Conservation (phyloP, 2,113 vertebrate genomes). For the Climacteris rufus region DNA sequence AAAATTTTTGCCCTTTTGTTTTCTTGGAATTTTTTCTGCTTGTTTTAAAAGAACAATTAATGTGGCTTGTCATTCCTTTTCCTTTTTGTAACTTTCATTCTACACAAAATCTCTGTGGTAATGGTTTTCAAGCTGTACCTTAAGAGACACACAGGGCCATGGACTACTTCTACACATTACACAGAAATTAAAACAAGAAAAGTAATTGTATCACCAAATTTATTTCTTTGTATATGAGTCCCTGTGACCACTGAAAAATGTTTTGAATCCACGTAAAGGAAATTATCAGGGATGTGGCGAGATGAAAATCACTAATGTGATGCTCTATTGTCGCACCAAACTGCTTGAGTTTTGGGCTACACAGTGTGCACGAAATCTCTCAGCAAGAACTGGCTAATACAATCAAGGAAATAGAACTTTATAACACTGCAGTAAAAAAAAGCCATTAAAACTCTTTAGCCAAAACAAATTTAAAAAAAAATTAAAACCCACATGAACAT, state of each 20-base stretch:
- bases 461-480: neutral
- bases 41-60: neutral
- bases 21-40: neutral
- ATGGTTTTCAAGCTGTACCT: neutral
- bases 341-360: neutral
- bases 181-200: neutral
- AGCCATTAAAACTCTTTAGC: neutral
- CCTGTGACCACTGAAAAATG: neutral
- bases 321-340: neutral
- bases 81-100: neutral
- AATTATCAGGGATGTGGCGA: accelerated
- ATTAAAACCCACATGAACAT: neutral
- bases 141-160: neutral
- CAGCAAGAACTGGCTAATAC: neutral
- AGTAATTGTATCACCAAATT: neutral
- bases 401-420: neutral
- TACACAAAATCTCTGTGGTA: neutral
- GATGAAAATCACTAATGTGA: neutral
- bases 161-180: neutral
- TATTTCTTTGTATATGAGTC: neutral
- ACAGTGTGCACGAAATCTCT: neutral
- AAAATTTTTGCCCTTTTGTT: neutral
- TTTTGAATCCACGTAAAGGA: neutral
- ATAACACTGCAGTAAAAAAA: neutral
- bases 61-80: neutral